Percentiles rank a stretch among this genome's conserved stretches.
These are phyloP conservation scores for Podarcis lilfordi DNA, from an alignment of 2,797 vertebrate species.

Conservation along the genomic window DNA sequence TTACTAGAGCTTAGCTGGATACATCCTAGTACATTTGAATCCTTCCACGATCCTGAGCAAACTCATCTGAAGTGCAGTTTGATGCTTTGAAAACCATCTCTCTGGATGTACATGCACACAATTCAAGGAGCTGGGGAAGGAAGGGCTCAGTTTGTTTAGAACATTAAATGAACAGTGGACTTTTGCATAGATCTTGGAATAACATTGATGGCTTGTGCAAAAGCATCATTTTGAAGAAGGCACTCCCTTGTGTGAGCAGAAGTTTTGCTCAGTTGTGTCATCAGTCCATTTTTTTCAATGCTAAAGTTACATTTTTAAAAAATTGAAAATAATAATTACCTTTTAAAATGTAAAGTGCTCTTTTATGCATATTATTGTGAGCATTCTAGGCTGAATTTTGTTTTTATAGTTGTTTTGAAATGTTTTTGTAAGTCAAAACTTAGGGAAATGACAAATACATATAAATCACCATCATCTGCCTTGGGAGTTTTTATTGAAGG, in stretches of 20 bases:
- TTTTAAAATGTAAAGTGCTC: not conserved
- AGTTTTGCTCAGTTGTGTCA: not conserved
- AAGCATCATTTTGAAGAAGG: not conserved
- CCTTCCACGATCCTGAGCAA: too few species aligned
- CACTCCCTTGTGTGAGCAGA: not conserved
- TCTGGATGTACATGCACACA: accelerated
- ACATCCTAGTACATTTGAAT: too few species aligned
- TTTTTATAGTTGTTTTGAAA: too few species aligned
- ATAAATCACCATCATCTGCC: too few species aligned
- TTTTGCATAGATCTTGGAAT: not conserved
- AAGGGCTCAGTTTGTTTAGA: not conserved
- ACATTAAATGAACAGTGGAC: not conserved
- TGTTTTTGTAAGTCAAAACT: too few species aligned
- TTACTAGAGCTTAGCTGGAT: too few species aligned
- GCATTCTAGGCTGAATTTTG: too few species aligned
- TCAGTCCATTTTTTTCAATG: not conserved
- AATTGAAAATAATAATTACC: not conserved
- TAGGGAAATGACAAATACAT: too few species aligned
- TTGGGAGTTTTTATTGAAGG: not conserved
- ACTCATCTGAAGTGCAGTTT: too few species aligned
- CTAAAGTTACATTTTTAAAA: not conserved
- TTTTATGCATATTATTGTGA: too few species aligned
- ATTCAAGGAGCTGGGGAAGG: accelerated
- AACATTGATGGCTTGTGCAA: not conserved
- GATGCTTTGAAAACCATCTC: too few species aligned